Evolutionary conservation across 2,113 vertebrate genomes (phyloP).

Genomic region (Cyanocitta stelleri): DNA sequence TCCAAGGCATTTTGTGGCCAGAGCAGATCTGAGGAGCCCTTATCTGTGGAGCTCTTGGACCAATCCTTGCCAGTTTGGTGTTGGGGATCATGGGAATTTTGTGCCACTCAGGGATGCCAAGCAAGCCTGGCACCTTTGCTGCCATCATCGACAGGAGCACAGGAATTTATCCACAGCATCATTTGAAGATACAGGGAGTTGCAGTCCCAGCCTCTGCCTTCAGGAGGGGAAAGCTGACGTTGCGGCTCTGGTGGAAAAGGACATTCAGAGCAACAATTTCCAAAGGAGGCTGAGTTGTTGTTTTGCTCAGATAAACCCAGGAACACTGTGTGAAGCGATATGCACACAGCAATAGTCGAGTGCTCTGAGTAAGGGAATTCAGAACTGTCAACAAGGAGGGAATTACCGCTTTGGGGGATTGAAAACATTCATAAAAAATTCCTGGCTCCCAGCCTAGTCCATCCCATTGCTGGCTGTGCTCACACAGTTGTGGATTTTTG

Average conservation of each 20-base stretch:
- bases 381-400: slow-evolving; percentile 37
- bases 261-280: background rate
- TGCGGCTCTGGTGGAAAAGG: accelerated
- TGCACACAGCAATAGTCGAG: background rate
- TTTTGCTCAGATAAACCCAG: slow-evolving; percentile 1
- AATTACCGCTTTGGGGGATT: slow-evolving; percentile 4
- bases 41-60: background rate
- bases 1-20: accelerated
- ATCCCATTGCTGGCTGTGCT: background rate
- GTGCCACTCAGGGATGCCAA: background rate
- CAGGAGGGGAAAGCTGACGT: background rate
- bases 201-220: background rate
- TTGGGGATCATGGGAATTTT: background rate
- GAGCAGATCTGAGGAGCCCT: background rate
- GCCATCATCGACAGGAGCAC: accelerated
- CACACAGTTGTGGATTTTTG: background rate
- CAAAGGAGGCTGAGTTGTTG: background rate
- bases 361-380: slow-evolving; percentile 7
- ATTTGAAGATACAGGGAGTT: background rate
- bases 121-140: background rate
- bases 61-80: accelerated
- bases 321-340: background rate
- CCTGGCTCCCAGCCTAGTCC: slow-evolving; percentile 22
- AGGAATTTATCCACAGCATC: background rate
- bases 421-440: slow-evolving; percentile 22